Evolutionary conservation across 2,113 vertebrate species (phyloP), one percentile per base, ranked within the genome.

Genomic region (Archilochus colubris): DNA sequence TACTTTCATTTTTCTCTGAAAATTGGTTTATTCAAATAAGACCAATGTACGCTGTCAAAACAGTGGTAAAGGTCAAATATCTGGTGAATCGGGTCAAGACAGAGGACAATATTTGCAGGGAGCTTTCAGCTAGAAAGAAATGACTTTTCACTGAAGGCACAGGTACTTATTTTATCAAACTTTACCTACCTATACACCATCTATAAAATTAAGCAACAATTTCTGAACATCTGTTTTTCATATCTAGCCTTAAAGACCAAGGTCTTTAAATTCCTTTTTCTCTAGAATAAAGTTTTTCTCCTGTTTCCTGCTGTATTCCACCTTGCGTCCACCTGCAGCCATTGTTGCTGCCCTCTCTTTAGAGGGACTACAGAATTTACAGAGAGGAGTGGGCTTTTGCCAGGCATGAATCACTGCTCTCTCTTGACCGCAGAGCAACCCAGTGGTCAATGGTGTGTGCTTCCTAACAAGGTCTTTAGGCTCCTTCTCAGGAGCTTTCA

Each of bases 181-280:
- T 0, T 5, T n/a, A 50, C 58, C 57, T 1, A 2, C 25, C 23
- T n/a, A 54, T 63, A 14, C 6, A 38, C 2, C 28, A 76, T n/a
- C 14, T 66, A 38, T 30, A 43, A 2, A 66, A 72, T 31, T 57
- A 24, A 86, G 7, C 58, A 80, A 7, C 12, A 59, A 3, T 36
- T 63, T 77, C 54, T 69, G 25, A 78, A 86, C 84, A 50, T 3
- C 12, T 44, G 3, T 50, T 81, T 77, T 83, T 81, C 4, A 7
- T 38, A 7, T 33, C 7, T 33, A 69, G 2, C 21, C 30, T 74
- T 62, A 58, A 77, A 6, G 7, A 27, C 12, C 15, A 51, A 54
- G 8, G 9, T 31, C 16, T 19, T 61, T 75, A 70, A 75, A 43
- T 57, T 25, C 3, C 4, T 28, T 62, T 72, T n/a, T 19, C 7